phyloP scores from a whole-genome alignment of 2,888 invertebrate species.

The Eubasilissa splendida region DNA sequence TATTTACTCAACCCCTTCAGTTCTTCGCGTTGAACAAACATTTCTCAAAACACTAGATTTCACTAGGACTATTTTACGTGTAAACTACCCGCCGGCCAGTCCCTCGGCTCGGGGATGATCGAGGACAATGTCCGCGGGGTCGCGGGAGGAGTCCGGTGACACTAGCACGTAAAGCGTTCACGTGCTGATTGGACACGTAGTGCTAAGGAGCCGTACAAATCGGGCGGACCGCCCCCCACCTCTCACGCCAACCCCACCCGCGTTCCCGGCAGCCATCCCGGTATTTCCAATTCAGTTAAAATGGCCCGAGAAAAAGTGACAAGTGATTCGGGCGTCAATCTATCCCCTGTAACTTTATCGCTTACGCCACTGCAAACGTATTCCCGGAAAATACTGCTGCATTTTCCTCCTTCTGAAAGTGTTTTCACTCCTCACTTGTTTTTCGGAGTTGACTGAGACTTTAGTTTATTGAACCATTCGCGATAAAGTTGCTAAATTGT shows the following conservation, averaged over 20 bases:
- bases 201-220: constrained; percentile 51
- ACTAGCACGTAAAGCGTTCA: constrained; percentile 49
- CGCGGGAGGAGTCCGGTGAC: constrained; percentile 32
- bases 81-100: neutral
- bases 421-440: constrained; percentile 21
- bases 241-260: neutral
- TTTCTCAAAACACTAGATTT: neutral
- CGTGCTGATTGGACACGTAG: constrained; percentile 56
- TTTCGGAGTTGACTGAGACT: constrained; percentile 9
- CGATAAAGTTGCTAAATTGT: constrained; percentile 7
- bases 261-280: constrained; percentile 14
- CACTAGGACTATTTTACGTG: constrained; percentile 9
- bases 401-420: constrained; percentile 2
- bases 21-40: too few relatives aligned
- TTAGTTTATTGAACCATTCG: constrained; percentile 23
- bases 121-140: constrained; percentile 40
- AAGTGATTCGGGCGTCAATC: constrained; percentile 52
- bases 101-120: constrained; percentile 31
- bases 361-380: constrained; percentile 37
- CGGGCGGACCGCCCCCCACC: constrained; percentile 23
- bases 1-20: too few relatives aligned
- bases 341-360: constrained; percentile 27
- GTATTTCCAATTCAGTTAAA: constrained; percentile 49
- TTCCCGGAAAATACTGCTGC: constrained; percentile 43
- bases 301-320: constrained; percentile 49